phyloP scores from a whole-genome alignment of 2,797 vertebrate species.

The Delichon dasypus region DNA sequence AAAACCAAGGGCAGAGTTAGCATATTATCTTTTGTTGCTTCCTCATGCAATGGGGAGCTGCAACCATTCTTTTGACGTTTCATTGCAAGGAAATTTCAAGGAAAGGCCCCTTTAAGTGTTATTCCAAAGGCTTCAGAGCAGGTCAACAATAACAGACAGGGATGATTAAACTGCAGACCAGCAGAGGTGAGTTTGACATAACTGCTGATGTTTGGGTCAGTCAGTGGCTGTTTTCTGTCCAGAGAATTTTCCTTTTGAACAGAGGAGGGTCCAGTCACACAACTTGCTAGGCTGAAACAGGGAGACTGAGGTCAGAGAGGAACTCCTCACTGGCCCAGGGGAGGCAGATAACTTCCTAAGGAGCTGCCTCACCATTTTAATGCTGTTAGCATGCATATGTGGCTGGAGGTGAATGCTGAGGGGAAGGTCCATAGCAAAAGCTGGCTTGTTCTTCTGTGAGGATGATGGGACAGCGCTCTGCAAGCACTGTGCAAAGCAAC shows the following conservation, averaged over 20 bases:
- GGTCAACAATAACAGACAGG: not conserved
- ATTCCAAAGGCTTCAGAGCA: slow-evolving; percentile 3
- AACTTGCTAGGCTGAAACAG: not conserved
- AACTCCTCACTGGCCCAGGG: not conserved
- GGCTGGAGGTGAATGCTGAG: not conserved
- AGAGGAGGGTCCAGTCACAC: not conserved
- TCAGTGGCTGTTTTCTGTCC: not conserved
- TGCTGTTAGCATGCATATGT: accelerated
- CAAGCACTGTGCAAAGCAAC: not conserved
- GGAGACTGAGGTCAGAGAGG: not conserved
- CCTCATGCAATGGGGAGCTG: not conserved
- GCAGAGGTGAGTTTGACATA: slow-evolving; percentile 17
- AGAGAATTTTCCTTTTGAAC: not conserved
- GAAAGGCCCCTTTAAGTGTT: not conserved
- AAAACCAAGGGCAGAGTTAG: not conserved
- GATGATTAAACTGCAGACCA: not conserved
- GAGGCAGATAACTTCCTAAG: not conserved
- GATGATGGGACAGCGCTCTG: not conserved
- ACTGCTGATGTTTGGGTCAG: not conserved
- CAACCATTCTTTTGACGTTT: not conserved
- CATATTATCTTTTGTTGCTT: not conserved
- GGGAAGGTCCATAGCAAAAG: not conserved
- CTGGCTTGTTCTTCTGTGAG: not conserved
- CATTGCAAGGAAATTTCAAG: not conserved
- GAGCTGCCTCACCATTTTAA: not conserved